Conservation (phyloP, 2,888 invertebrate species). For the Heterodera filipjevi region DNA sequence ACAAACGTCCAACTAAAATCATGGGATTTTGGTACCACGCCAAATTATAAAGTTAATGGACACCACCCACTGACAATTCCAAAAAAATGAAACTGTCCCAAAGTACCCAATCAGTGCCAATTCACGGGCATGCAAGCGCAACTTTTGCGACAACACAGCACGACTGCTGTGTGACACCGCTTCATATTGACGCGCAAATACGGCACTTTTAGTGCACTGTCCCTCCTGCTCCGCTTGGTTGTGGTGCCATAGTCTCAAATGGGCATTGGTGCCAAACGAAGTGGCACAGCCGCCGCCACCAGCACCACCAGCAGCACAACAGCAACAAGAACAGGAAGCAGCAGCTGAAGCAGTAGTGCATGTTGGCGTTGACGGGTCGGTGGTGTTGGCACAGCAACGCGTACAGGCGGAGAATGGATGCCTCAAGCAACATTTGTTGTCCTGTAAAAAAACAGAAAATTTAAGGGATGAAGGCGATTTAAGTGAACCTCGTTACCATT, state of each 20-base stretch:
- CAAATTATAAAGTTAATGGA: too few species aligned
- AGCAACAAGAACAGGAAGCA: background rate
- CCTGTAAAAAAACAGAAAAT: background rate
- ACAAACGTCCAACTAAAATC: too few species aligned
- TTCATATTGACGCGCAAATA: background rate
- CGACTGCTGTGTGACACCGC: background rate
- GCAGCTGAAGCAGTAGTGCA: background rate
- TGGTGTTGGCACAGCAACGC: conserved; percentile 1
- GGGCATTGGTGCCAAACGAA: conserved; percentile 1
- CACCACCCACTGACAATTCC: too few species aligned
- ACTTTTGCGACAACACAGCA: conserved; percentile 36
- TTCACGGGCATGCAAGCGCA: conserved; percentile 56
- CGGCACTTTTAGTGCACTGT: conserved; percentile 5
- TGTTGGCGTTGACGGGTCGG: conserved; percentile 12
- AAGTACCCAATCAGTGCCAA: conserved; percentile 53
- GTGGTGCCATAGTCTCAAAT: too few species aligned
- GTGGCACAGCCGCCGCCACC: too few species aligned
- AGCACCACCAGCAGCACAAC: conserved; percentile 1
- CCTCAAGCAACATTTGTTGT: background rate
- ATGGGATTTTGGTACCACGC: too few species aligned
- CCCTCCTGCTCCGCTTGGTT: background rate
- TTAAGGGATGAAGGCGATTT: too few species aligned
- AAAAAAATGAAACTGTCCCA: background rate
- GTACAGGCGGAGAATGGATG: too few species aligned
- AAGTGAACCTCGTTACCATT: too few species aligned